A percentile compares a stretch with the other conserved stretches of the same genome.
Conservation (phyloP, 2,888 invertebrate genomes). For the Ophion ellenae region DNA sequence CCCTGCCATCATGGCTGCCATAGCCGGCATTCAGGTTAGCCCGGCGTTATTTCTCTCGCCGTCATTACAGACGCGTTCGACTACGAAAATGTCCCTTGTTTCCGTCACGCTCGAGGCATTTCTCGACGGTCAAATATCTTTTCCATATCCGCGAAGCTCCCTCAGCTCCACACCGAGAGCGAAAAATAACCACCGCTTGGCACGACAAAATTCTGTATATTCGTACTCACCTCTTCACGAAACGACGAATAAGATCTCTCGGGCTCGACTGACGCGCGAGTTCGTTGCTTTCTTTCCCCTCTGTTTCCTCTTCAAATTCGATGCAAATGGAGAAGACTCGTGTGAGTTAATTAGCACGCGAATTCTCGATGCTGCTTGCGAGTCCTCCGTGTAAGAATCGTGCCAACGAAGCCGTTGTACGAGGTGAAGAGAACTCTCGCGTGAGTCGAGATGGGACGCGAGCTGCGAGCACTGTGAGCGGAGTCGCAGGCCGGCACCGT, state of each 20-base stretch:
- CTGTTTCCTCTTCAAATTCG: neutral
- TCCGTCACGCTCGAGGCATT: conserved; percentile 14
- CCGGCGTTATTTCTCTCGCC: conserved; percentile 30
- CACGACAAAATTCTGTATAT: neutral
- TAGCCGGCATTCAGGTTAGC: conserved; percentile 66
- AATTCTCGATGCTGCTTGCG: conserved; percentile 43
- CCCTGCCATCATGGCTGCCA: conserved; percentile 79
- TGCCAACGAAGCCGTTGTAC: conserved; percentile 64
- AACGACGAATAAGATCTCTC: conserved; percentile 56
- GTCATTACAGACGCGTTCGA: neutral
- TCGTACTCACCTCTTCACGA: conserved; percentile 65
- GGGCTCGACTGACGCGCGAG: conserved; percentile 56
- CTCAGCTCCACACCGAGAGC: neutral
- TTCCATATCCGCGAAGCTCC: conserved; percentile 42
- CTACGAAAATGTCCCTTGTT: neutral
- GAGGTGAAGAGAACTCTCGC: conserved; percentile 57
- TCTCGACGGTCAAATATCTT: conserved; percentile 47
- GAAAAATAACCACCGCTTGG: neutral
- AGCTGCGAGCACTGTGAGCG: conserved; percentile 79
- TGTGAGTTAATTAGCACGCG: conserved; percentile 42
- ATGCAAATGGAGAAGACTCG: conserved; percentile 24
- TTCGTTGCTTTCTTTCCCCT: conserved; percentile 20
- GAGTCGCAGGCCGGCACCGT: conserved; percentile 78
- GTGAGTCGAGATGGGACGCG: conserved; percentile 72
- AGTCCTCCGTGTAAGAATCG: conserved; percentile 38